Conservation (phyloP, 1,140 invertebrate genomes). For the Drosophila mayri region DNA sequence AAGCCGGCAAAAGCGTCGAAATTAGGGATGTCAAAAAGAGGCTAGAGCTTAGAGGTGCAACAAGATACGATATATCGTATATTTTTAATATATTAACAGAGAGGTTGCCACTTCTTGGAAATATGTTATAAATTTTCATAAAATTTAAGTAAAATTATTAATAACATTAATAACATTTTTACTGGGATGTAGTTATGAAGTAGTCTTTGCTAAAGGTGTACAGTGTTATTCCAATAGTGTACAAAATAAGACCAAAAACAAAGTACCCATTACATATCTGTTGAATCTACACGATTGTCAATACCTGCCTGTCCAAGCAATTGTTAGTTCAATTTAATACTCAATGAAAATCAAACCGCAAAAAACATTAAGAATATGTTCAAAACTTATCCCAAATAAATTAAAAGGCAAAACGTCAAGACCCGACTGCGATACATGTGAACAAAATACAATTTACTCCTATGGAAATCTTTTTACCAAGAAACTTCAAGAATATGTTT, state of each 20-base stretch:
- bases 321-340: not conserved
- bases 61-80: too few relatives aligned
- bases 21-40: too few relatives aligned
- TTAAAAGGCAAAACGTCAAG: not conserved
- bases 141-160: too few relatives aligned
- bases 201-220: too few relatives aligned
- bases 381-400: not conserved
- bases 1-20: constrained; percentile 1
- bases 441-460: not conserved
- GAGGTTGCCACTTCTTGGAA: too few relatives aligned
- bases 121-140: too few relatives aligned
- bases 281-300: not conserved
- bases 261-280: not conserved
- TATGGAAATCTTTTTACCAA: not conserved
- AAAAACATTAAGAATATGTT: constrained; percentile 3
- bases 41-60: too few relatives aligned
- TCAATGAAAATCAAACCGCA: not conserved
- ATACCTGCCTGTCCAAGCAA: not conserved
- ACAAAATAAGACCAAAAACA: not conserved
- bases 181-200: too few relatives aligned
- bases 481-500: not conserved
- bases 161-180: too few relatives aligned
- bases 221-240: not conserved
- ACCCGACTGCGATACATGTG: constrained; percentile 1
- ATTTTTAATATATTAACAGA: too few relatives aligned